Evolutionary conservation across 2,797 vertebrate species (phyloP).

Genomic region (Acanthiza pusilla): DNA sequence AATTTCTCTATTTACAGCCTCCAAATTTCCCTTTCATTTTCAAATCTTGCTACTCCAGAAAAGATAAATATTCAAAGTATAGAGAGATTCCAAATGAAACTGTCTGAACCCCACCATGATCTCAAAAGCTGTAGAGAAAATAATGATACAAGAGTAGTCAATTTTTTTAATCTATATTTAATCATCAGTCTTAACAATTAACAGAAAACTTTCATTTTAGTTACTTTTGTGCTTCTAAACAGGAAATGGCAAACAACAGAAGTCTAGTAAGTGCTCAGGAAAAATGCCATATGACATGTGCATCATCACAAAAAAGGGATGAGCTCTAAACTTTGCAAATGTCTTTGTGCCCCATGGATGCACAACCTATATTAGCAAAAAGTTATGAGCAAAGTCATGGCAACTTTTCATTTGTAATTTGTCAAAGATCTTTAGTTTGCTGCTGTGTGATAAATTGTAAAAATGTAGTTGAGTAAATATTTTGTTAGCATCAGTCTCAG

Average conservation of each 20-base stretch:
- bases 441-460: not conserved
- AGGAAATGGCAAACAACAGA: conserved; percentile 24
- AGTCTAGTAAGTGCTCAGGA: conserved; percentile 6
- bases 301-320: not conserved
- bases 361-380: not conserved
- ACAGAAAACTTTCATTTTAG: not conserved
- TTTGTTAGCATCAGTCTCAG: not conserved
- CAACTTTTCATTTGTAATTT: not conserved
- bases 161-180: not conserved
- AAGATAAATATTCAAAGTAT: not conserved
- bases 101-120: not conserved
- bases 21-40: not conserved
- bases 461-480: not conserved
- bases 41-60: not conserved
- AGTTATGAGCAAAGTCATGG: not conserved
- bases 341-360: not conserved
- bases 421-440: not conserved
- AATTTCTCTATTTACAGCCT: not conserved
- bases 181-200: not conserved
- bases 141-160: not conserved
- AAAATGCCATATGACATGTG: not conserved
- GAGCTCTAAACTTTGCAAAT: not conserved
- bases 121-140: not conserved
- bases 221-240: conserved; percentile 30
- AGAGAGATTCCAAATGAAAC: not conserved